Evolutionary conservation across 2,797 vertebrate species (phyloP).

Genomic region (Amblyraja radiata): DNA sequence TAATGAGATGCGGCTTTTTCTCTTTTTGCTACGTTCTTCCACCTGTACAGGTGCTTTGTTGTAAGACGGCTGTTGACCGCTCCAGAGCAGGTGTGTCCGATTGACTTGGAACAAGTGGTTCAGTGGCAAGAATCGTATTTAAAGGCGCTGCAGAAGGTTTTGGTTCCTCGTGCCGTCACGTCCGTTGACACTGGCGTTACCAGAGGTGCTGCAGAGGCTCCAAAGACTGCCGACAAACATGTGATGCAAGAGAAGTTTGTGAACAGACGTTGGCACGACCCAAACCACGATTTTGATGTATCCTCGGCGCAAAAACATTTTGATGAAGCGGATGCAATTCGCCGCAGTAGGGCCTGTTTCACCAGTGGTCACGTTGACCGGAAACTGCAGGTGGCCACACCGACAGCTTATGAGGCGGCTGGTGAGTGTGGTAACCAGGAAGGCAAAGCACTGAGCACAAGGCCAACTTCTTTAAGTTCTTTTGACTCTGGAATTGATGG

Average conservation of each 20-base stretch:
- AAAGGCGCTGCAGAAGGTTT: conserved; percentile 29
- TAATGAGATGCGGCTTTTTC: neutral
- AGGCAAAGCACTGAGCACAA: conserved; percentile 39
- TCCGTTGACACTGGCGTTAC: neutral
- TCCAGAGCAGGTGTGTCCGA: conserved; percentile 47
- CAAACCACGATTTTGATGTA: neutral
- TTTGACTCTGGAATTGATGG: conserved; percentile 63
- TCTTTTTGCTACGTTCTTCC: neutral
- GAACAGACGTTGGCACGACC: neutral
- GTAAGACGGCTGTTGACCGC: conserved; percentile 55
- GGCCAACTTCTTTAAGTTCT: conserved; percentile 52
- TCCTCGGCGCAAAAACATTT: neutral
- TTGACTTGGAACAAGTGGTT: conserved; percentile 54
- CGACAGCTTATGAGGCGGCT: neutral
- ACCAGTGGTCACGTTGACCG: neutral
- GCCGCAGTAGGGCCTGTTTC: neutral
- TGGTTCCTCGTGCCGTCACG: neutral
- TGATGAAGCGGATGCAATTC: neutral
- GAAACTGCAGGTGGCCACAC: neutral
- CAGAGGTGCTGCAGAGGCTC: neutral
- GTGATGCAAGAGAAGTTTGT: neutral
- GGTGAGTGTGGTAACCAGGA: neutral
- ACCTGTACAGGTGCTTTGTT: neutral
- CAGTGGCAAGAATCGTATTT: conserved; percentile 62
- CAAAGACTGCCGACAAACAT: neutral